These are phyloP conservation scores for Alligator mississippiensis DNA, from an alignment of 2,113 vertebrate species.

Conservation along the genomic window DNA sequence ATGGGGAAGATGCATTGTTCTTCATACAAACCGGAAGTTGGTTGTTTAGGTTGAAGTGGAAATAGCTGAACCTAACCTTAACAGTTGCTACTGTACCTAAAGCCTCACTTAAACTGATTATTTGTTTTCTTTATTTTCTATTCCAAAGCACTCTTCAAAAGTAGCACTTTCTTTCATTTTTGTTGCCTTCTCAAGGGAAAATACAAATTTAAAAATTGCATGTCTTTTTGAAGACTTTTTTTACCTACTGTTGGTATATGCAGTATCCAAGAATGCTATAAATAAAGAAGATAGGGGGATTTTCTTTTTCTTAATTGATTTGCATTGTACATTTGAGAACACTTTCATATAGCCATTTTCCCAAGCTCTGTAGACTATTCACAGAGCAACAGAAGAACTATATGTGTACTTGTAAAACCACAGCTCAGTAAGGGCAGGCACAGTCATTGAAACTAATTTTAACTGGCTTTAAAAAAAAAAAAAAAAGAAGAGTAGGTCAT, in stretches of 20 bases:
- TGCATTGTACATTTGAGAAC: slow-evolving; percentile 13
- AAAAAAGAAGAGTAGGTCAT: neutral
- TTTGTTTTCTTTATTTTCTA: neutral
- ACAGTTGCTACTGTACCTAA: neutral
- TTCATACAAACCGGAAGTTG: neutral
- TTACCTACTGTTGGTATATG: neutral
- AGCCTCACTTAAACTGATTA: neutral
- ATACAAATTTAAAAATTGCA: neutral
- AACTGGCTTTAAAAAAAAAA: neutral
- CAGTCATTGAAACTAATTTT: neutral
- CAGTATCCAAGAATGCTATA: neutral
- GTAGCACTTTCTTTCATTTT: neutral
- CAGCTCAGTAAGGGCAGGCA: neutral
- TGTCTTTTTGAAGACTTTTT: neutral
- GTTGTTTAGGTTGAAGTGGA: neutral
- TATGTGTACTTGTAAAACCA: neutral
- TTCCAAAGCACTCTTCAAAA: neutral
- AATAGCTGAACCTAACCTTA: neutral
- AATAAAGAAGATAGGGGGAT: neutral
- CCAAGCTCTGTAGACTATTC: neutral
- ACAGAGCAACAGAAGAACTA: neutral
- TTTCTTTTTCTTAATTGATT: neutral
- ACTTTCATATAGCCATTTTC: slow-evolving; percentile 1
- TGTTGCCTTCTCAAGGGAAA: neutral
- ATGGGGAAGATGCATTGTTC: neutral